Percentiles rank a stretch among this genome's conserved stretches.
phyloP scores from a whole-genome alignment of 2,888 invertebrate genomes.

The Balanococcus diminutus region DNA sequence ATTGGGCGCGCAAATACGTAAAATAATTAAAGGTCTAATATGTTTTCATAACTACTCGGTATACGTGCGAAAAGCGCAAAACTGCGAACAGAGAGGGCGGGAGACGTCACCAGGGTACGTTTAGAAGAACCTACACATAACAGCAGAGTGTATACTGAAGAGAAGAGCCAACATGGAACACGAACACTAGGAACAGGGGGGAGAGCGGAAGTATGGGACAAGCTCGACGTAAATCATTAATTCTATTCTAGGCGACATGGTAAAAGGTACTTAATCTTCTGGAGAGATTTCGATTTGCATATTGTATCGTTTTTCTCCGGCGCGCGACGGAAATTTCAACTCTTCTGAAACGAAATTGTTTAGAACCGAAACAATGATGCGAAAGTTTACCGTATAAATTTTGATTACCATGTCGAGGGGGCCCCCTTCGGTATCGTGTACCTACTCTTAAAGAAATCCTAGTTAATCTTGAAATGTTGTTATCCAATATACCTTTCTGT shows the following conservation, averaged over 20 bases:
- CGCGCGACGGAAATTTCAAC: slow-evolving; percentile 15
- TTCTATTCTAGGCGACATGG: slow-evolving; percentile 35
- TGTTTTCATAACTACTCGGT: slow-evolving; percentile 33
- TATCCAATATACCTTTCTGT: neutral
- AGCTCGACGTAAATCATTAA: slow-evolving; percentile 42
- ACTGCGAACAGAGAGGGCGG: neutral
- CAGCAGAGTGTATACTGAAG: neutral
- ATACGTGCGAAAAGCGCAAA: neutral
- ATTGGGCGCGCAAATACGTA: slow-evolving; percentile 4
- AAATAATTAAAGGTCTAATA: slow-evolving; percentile 42
- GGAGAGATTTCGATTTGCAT: slow-evolving; percentile 33
- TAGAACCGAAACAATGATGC: slow-evolving; percentile 36
- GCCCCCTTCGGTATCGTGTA: neutral
- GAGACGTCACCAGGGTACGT: neutral
- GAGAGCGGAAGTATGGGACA: neutral
- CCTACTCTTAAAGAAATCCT: neutral
- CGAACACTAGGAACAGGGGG: neutral
- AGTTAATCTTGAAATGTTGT: slow-evolving; percentile 38
- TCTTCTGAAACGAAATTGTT: slow-evolving; percentile 39
- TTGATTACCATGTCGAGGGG: neutral
- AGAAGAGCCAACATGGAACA: neutral
- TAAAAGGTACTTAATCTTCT: slow-evolving; percentile 42
- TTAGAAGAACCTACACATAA: neutral
- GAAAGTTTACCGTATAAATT: slow-evolving; percentile 29
- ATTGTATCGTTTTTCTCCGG: slow-evolving; percentile 37